Conservation (phyloP, 2,797 vertebrate genomes). For the Pseudopleuronectes americanus region DNA sequence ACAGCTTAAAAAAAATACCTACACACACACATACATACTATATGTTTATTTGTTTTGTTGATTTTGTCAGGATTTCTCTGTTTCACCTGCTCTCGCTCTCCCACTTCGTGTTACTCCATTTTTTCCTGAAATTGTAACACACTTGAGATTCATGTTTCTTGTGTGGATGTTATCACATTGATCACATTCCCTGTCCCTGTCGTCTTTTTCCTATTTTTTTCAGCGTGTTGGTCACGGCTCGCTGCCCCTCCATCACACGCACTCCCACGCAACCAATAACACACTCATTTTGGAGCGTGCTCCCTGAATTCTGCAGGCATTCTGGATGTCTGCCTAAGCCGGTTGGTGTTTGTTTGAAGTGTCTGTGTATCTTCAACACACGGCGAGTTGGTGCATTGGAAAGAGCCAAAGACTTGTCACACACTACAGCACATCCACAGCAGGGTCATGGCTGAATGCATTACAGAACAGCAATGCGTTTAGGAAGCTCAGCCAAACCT, state of each 20-base stretch:
- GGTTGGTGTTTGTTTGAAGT: slow-evolving; percentile 29
- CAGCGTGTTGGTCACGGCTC: slow-evolving; percentile 57
- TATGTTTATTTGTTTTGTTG: slow-evolving; percentile 3
- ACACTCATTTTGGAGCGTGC: slow-evolving; percentile 6
- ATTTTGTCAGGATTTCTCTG: slow-evolving; percentile 10
- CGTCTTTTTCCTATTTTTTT: slow-evolving; percentile 44
- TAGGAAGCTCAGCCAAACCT: slow-evolving; percentile 13
- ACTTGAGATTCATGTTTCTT: slow-evolving; percentile 36
- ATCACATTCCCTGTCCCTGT: slow-evolving; percentile 57
- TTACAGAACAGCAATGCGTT: slow-evolving; percentile 12
- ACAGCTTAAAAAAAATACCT: neutral
- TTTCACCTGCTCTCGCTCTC: slow-evolving; percentile 5
- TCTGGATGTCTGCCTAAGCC: slow-evolving; percentile 1
- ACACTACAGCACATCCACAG: slow-evolving; percentile 9
- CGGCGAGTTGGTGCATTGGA: neutral
- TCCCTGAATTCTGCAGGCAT: slow-evolving; percentile 10
- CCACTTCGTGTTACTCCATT: neutral
- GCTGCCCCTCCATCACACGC: slow-evolving; percentile 67
- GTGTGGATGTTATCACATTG: slow-evolving; percentile 52
- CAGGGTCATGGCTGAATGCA: slow-evolving; percentile 21
- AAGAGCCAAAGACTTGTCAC: slow-evolving; percentile 35
- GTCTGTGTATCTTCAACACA: slow-evolving; percentile 23
- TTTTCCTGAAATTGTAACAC: slow-evolving; percentile 30
- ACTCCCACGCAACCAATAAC: slow-evolving; percentile 33
- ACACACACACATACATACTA: neutral